These are phyloP conservation scores for Drosophila truncata DNA, from an alignment of 1,140 invertebrate species.

Conservation along the genomic window DNA sequence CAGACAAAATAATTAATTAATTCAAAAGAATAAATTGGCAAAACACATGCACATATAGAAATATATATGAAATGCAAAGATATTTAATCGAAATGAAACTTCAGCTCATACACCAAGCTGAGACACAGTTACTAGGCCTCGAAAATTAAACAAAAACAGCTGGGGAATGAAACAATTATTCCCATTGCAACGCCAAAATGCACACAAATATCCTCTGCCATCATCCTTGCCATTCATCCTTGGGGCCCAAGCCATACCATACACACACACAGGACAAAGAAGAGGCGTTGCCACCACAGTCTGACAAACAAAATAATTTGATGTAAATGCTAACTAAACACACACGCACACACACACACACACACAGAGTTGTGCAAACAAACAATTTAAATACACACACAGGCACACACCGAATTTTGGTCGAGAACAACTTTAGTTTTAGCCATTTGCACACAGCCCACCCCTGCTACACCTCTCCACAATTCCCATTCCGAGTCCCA, in stretches of 20 bases:
- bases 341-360: conserved; percentile 13
- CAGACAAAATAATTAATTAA: background rate
- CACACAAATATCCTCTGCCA: conserved; percentile 30
- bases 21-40: background rate
- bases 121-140: background rate
- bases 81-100: conserved; percentile 7
- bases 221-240: conserved; percentile 16
- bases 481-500: conserved; percentile 19
- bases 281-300: conserved; percentile 49
- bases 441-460: conserved; percentile 39
- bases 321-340: conserved; percentile 64
- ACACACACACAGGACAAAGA: conserved; percentile 27
- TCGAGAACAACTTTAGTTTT: conserved; percentile 50
- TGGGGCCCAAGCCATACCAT: conserved; percentile 6
- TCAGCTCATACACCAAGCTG: background rate
- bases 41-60: too few relatives aligned
- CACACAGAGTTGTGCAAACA: conserved; percentile 34
- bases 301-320: conserved; percentile 71
- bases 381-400: conserved; percentile 33
- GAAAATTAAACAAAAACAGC: conserved; percentile 46
- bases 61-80: background rate
- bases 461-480: background rate
- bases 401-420: conserved; percentile 41
- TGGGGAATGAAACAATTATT: conserved; percentile 44
- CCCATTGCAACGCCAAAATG: conserved; percentile 28